A percentile compares a stretch with the other conserved stretches of the same genome.
Conservation (phyloP, 2,113 vertebrate species). For the Phyllostomus hastatus region DNA sequence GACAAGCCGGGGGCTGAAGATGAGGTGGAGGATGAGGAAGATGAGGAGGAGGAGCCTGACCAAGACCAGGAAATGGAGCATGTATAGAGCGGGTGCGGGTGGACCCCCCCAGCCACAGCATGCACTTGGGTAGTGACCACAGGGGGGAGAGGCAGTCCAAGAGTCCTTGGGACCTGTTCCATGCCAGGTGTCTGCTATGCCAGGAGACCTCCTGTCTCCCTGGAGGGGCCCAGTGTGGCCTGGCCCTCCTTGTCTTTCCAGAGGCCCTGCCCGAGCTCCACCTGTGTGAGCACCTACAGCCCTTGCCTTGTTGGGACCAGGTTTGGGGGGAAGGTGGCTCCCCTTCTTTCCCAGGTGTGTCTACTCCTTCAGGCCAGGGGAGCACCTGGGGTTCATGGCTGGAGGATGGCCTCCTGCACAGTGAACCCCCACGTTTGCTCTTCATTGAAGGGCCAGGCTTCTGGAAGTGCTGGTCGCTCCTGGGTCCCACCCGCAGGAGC, state of each 20-base stretch:
- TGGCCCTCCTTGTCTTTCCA: not conserved
- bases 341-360: not conserved
- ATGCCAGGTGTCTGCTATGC: not conserved
- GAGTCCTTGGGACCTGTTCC: not conserved
- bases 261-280: not conserved
- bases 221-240: not conserved
- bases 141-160: not conserved
- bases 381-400: not conserved
- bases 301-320: not conserved
- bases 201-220: not conserved
- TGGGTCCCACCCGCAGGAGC: not conserved
- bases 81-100: constrained; percentile 87
- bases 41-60: constrained; percentile 92
- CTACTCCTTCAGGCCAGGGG: not conserved
- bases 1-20: constrained; percentile 80
- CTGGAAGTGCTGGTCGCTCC: not conserved
- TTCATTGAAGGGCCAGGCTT: not conserved
- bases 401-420: not conserved
- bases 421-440: not conserved
- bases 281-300: not conserved
- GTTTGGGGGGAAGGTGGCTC: not conserved
- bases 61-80: constrained; percentile 85
- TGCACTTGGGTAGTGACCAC: not conserved
- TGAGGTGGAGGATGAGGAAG: constrained; percentile 78
- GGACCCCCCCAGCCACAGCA: not conserved